A percentile compares a stretch with the other conserved stretches of the same genome.
These are phyloP conservation scores for Hecatera dysodea DNA, from an alignment of 2,888 invertebrate species.

Conservation along the genomic window DNA sequence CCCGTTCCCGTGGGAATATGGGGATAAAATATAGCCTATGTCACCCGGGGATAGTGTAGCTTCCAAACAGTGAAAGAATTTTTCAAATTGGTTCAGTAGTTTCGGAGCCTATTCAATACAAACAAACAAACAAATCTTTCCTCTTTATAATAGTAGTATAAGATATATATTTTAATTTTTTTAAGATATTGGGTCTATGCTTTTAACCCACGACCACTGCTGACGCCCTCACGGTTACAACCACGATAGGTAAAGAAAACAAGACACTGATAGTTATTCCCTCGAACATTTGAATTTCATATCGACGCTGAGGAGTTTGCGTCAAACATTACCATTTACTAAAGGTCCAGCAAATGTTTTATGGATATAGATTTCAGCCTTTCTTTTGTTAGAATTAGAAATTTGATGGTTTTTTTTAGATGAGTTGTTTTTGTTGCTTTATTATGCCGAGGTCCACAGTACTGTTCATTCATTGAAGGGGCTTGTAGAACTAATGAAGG, in stretches of 20 bases:
- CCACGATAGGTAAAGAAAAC: constrained; percentile 3
- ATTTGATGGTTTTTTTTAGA: constrained; percentile 13
- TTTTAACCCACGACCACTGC: neutral
- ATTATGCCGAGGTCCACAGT: neutral
- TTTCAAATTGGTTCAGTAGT: no score
- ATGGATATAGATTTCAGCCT: constrained; percentile 20
- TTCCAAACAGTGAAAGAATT: no score
- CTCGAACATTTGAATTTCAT: constrained; percentile 49
- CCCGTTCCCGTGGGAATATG: no score
- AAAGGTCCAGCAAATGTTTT: constrained; percentile 45
- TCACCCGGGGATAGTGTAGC: no score
- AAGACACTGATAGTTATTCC: constrained; percentile 17
- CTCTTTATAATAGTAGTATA: no score
- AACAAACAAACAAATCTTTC: no score
- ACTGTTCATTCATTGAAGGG: no score
- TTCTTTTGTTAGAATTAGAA: constrained; percentile 43
- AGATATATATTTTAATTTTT: no score
- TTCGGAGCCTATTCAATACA: no score
- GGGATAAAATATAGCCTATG: no score
- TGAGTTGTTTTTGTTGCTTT: neutral
- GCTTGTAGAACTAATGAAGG: no score
- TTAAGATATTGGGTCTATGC: no score
- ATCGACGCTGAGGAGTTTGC: constrained; percentile 24
- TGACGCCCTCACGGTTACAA: constrained; percentile 9
- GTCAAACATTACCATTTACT: constrained; percentile 44